phyloP scores from a whole-genome alignment of 2,797 vertebrate species.

The Eleutherodactylus coqui region DNA sequence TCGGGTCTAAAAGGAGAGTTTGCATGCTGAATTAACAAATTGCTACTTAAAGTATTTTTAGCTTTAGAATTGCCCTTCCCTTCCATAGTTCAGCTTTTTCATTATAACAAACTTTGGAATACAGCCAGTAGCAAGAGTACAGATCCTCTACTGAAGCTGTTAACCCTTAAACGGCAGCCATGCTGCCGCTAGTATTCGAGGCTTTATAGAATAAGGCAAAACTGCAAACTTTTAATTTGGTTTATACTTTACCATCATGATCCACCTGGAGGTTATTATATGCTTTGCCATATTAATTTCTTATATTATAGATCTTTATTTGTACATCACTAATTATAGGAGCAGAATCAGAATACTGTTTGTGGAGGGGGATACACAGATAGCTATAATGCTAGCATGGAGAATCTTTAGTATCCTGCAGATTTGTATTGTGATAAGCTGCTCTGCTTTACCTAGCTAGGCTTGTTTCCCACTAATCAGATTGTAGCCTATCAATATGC shows the following conservation, averaged over 20 bases:
- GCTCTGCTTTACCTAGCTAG: no score
- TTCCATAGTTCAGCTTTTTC: slow-evolving; percentile 15
- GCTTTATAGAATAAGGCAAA: neutral
- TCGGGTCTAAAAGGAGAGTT: neutral
- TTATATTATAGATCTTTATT: neutral
- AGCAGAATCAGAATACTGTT: no score
- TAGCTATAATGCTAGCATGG: no score
- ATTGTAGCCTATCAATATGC: no score
- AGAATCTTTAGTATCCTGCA: no score
- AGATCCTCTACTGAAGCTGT: neutral
- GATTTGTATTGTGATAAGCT: no score
- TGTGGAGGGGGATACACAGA: no score
- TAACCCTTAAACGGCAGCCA: neutral
- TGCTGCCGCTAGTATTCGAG: neutral
- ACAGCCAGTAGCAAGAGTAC: neutral
- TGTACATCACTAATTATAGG: neutral
- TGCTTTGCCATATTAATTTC: neutral
- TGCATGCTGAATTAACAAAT: neutral
- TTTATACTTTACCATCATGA: neutral
- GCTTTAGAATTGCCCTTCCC: slow-evolving; percentile 13
- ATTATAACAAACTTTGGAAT: neutral
- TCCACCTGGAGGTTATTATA: neutral
- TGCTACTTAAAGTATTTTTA: slow-evolving; percentile 8
- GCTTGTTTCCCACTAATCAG: no score
- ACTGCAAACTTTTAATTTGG: neutral